Percentiles rank a stretch among this genome's conserved stretches.
Evolutionary conservation across 2,113 vertebrate genomes (phyloP).

Genomic region (Cryptoleucopteryx plumbea): DNA sequence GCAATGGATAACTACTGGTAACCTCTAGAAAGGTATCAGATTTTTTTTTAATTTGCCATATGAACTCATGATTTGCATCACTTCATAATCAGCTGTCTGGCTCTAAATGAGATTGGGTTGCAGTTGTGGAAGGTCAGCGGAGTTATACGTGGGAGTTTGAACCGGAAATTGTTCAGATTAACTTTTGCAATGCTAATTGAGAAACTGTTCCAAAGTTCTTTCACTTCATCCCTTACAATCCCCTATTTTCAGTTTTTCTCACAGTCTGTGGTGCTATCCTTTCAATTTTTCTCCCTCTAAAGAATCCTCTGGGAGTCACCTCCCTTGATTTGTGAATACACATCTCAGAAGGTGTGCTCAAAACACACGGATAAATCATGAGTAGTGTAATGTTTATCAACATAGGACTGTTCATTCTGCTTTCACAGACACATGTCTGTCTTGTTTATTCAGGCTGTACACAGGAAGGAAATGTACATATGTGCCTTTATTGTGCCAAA

Average conservation of each 20-base stretch:
- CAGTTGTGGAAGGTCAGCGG: neutral
- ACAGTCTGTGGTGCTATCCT: neutral
- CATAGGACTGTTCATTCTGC: neutral
- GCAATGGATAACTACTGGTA: neutral
- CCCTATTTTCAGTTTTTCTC: neutral
- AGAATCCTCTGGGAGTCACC: neutral
- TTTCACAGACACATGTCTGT: neutral
- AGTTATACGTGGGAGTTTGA: neutral
- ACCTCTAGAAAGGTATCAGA: neutral
- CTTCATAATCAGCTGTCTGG: neutral
- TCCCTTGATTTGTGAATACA: neutral
- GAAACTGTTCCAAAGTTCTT: neutral
- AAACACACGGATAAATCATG: neutral
- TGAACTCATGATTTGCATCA: neutral
- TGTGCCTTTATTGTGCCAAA: no score
- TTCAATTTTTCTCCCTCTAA: neutral
- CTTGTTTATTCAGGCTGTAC: neutral
- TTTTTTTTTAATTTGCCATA: neutral
- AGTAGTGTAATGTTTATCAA: neutral
- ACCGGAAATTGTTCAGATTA: neutral
- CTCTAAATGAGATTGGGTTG: neutral
- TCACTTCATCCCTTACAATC: neutral
- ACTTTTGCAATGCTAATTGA: neutral
- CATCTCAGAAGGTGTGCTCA: fast-evolving
- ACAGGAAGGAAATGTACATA: neutral